A percentile compares a stretch with the other conserved stretches of the same genome.
Conservation (phyloP, 2,797 vertebrate genomes). For the Lepilemur septentrionalis region DNA sequence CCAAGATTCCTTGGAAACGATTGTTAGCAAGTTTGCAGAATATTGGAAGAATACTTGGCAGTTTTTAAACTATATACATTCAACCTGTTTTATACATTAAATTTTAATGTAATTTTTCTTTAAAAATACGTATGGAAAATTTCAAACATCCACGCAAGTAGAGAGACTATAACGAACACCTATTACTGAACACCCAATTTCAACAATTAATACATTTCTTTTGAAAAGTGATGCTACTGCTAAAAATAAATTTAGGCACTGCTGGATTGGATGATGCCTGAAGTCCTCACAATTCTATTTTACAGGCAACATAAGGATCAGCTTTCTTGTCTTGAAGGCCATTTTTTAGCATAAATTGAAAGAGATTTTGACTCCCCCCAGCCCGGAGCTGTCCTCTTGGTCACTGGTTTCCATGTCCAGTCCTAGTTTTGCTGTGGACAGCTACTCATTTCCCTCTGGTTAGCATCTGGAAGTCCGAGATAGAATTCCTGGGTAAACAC, state of each 20-base stretch:
- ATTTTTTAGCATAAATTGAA: neutral
- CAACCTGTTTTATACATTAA: neutral
- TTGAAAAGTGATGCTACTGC: neutral
- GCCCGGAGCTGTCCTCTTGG: neutral
- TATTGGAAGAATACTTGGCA: neutral
- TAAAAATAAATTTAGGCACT: constrained; percentile 2
- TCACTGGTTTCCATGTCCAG: neutral
- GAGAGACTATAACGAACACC: neutral
- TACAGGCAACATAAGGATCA: neutral
- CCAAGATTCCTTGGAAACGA: neutral
- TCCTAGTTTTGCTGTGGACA: neutral
- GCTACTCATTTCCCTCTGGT: neutral
- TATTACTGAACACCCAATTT: neutral
- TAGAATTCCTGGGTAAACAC: neutral
- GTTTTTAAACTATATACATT: neutral
- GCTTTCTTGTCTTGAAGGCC: neutral
- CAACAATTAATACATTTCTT: neutral
- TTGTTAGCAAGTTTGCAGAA: neutral
- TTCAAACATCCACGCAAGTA: neutral
- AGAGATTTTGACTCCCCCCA: neutral
- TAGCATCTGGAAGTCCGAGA: neutral
- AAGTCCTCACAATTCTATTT: neutral
- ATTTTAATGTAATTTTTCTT: neutral
- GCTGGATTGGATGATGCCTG: neutral
- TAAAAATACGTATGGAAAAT: neutral